Percentiles rank a stretch among this genome's conserved stretches.
These are phyloP conservation scores for Hippocampus zosterae DNA, from an alignment of 2,113 vertebrate species.

Conservation along the genomic window DNA sequence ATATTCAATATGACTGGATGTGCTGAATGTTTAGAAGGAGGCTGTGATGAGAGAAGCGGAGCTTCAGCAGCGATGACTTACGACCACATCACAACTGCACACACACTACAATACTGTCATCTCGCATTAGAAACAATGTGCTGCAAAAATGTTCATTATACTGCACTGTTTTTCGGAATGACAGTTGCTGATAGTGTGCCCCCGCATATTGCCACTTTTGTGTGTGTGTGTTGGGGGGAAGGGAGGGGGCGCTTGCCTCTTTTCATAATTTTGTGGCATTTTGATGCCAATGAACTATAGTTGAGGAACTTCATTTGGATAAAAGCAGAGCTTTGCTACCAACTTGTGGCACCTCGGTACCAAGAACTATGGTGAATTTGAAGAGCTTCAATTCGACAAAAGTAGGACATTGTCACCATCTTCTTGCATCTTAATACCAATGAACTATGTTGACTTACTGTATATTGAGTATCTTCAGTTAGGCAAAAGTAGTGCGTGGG, in stretches of 20 bases:
- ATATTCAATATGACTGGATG: constrained; percentile 61
- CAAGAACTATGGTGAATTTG: neutral
- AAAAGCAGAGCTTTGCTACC: neutral
- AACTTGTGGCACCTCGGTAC: neutral
- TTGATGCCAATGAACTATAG: too few species aligned
- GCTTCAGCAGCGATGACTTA: constrained; percentile 59
- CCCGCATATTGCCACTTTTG: neutral
- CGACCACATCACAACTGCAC: constrained; percentile 33
- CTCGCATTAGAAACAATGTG: neutral
- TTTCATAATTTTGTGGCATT: too few species aligned
- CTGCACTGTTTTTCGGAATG: neutral
- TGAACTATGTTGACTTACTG: too few species aligned
- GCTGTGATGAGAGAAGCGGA: constrained; percentile 37
- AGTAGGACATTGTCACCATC: neutral
- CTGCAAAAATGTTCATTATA: neutral
- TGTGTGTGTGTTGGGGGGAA: neutral
- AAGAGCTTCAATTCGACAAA: neutral
- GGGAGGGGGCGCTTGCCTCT: too few species aligned
- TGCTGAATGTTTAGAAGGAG: constrained; percentile 47
- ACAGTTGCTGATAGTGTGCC: neutral
- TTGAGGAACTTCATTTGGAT: too few species aligned
- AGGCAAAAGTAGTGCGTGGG: too few species aligned
- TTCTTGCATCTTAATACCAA: neutral
- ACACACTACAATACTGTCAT: neutral
- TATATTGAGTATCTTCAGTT: too few species aligned